Evolutionary conservation across 2,113 vertebrate species (phyloP), one percentile per base, ranked within the genome.

Genomic region (Hyaena hyaena): DNA sequence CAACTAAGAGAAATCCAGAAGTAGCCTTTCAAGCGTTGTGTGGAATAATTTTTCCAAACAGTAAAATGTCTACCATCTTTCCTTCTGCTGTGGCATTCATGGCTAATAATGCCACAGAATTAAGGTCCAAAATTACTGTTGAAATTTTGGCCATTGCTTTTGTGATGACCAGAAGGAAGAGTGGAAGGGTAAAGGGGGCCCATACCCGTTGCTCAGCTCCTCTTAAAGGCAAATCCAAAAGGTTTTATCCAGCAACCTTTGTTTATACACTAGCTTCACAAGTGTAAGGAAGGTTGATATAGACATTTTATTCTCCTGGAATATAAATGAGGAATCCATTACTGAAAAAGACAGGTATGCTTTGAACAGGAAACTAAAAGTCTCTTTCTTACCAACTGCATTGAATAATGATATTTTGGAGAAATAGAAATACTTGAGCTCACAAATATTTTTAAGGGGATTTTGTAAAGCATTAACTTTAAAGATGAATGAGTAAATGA

Each of bases 91-190:
- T 88, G n/a, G 4, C 33, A 85, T 48, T 85, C 28, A 17, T 81
- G 50, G 35, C 16, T 55, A 86, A 65, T 76, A 24, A 65, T 69
- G 39, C 39, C 39, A 39, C 39, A 39, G 39, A 39, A 39, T 86
- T 43, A 81, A 92, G 61, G 19, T 69, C 4, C 26, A 93, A 65
- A 45, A 35, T 43, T 31, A 9, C 19, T 91, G 35, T 14, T 93
- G 33, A n/a, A 93, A 80, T 93, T 77, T 74, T 93, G 68, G 31
- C 74, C 28, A 76, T 80, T 89, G 24, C 48, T 94, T 96, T 73
- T 82, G 12, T 74, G 21, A 19, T 48, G 61, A 91, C 8, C 7
- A 33, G 35, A 92, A 88, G 39, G 33, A 92, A 76, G 12, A 10
- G 9, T 3, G 45, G 4, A 31, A 79, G 21, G 10, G 16, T 66